Base-by-base conservation (phyloP, 2,113 vertebrate genomes). In the Morone chrysops region DNA sequence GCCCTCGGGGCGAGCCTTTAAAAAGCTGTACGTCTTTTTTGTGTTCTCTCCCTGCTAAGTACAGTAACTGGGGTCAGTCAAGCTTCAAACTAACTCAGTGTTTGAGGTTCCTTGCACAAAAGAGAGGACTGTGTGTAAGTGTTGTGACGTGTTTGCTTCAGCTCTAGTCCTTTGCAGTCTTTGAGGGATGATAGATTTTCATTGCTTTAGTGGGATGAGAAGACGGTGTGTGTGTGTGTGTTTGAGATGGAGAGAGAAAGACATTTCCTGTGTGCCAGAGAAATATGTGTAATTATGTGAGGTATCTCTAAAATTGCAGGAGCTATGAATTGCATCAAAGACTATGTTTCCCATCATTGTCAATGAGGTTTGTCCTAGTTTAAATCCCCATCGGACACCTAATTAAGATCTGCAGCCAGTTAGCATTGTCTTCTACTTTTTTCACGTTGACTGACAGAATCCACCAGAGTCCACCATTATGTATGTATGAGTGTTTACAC, bases 11-110 rank as follows among this genome's bases (percentile, higher is more conserved):
- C 38, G 10, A 73, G 87, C 76, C 84, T 88, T 89, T 88, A 90
- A 93, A 93, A 90, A 87, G 81, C 83, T 81, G 81, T 75, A 59
- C 6, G 82, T 87, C 85, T 89, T 87, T 90, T 85, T 54, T 81
- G 54, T 81, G 61, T 70, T 69, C 63, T 83, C 83, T 45, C 61
- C 57, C 81, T 68, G 62, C 78, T 78, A 80, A 69, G 86, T 82
- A 90, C 87, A 86, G 90, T 89, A 93, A 89, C 92, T 78, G 78
- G 83, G 83, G 87, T 92, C 89, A 92, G 87, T 80, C 85, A 78
- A 85, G 89, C 91, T 92, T 92, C 77, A 91, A 93, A 92, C 84
- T 68, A 89, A 92, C 85, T 79, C 80, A 63, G 47, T 86, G 81
- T 92, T 83, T 78, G 91, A 87, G 82, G 61, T 54, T 86, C 61